Conservation (phyloP, 64 coral and sea anemone species). For the Stichodactyla mertensii region DNA sequence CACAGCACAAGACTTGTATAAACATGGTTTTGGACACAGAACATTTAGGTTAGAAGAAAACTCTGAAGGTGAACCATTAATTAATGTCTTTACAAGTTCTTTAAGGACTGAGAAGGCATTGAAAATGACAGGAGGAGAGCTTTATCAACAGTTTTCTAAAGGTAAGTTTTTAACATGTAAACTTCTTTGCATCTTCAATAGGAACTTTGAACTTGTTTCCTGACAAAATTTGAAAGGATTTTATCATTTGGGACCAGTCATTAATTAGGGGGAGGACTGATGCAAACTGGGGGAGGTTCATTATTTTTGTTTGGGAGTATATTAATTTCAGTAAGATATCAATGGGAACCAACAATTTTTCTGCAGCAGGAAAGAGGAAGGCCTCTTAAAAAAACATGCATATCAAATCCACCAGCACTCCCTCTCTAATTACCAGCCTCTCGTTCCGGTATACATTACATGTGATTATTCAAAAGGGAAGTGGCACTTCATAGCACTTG, state of each 20-base stretch:
- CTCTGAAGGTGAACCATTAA: slow-evolving; percentile 50
- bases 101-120: slow-evolving; percentile 70
- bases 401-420: no score
- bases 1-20: slow-evolving; percentile 78
- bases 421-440: no score
- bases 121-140: slow-evolving; percentile 71
- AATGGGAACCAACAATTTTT: not conserved
- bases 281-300: no score
- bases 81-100: slow-evolving; percentile 75
- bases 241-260: no score
- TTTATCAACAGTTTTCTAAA: slow-evolving; percentile 78
- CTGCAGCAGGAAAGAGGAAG: not conserved
- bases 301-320: no score
- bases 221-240: not conserved
- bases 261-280: no score
- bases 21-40: slow-evolving; percentile 78
- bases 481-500: not conserved
- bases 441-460: no score
- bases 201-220: no score
- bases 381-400: not conserved
- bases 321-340: no score
- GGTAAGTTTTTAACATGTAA: slow-evolving; percentile 27
- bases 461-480: no score
- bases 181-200: not conserved
- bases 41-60: slow-evolving; percentile 87